phyloP scores from a whole-genome alignment of 2,113 vertebrate genomes.

The Porphyrio hochstetteri region DNA sequence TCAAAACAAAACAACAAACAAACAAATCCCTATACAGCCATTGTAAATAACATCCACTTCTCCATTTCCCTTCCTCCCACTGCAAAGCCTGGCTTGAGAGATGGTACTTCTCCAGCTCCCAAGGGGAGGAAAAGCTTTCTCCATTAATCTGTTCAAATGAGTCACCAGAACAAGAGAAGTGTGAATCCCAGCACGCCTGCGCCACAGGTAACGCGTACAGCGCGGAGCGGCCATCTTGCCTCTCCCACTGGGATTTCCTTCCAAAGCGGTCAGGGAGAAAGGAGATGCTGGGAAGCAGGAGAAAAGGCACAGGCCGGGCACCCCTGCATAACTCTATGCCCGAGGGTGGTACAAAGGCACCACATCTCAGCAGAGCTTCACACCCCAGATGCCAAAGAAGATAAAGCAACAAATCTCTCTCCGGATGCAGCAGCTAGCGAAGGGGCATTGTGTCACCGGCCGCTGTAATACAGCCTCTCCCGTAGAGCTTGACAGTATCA shows the following conservation, averaged over 20 bases:
- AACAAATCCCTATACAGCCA: rapidly evolving
- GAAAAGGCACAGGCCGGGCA: background rate
- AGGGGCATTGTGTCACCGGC: background rate
- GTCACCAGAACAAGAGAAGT: background rate
- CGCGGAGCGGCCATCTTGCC: background rate
- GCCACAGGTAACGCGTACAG: background rate
- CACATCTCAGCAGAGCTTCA: background rate
- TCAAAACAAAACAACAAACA: background rate
- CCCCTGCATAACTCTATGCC: background rate
- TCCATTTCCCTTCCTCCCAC: background rate
- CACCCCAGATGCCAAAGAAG: background rate
- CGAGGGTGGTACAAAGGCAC: background rate
- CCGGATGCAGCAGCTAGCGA: background rate
- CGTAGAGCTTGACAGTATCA: background rate
- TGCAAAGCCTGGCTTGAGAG: background rate
- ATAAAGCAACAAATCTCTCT: background rate
- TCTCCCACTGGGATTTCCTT: background rate
- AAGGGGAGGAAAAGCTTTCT: background rate
- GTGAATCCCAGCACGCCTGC: background rate
- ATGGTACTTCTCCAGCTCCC: background rate
- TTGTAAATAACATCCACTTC: background rate
- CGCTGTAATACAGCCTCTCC: background rate
- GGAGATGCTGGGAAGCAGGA: background rate
- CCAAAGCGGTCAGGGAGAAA: background rate
- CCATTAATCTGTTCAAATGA: background rate